phyloP scores from a whole-genome alignment of 2,113 vertebrate genomes.

The Coracopsis vasa region DNA sequence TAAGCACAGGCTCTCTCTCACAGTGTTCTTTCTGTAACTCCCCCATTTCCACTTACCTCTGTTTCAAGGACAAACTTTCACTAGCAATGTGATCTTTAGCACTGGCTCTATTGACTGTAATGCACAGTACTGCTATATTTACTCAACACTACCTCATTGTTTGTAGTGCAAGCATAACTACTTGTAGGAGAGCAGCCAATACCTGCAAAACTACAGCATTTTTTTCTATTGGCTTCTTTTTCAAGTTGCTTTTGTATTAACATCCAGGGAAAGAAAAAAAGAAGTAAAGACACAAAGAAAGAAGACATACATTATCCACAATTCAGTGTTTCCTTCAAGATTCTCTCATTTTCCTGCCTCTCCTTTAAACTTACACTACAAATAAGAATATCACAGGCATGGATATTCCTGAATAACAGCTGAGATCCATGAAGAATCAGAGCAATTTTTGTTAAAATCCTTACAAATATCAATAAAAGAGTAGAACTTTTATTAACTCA shows the following conservation, averaged over 20 bases:
- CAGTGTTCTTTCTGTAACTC: neutral
- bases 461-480: neutral
- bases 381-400: neutral
- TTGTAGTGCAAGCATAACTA: slow-evolving; percentile 67
- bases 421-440: neutral
- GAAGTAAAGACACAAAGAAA: neutral
- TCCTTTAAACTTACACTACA: neutral
- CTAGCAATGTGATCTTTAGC: slow-evolving; percentile 82
- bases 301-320: neutral
- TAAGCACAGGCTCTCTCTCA: neutral
- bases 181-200: neutral
- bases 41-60: neutral
- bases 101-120: slow-evolving; percentile 67
- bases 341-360: neutral
- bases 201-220: neutral
- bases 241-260: neutral
- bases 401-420: neutral
- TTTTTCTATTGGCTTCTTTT: neutral
- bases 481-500: neutral
- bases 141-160: slow-evolving; percentile 67
- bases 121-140: slow-evolving; percentile 56
- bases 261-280: neutral
- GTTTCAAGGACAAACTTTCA: slow-evolving; percentile 67
- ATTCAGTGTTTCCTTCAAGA: neutral
- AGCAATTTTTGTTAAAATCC: neutral